phyloP scores from a whole-genome alignment of 2,888 invertebrate genomes.

The Oithona nana region DNA sequence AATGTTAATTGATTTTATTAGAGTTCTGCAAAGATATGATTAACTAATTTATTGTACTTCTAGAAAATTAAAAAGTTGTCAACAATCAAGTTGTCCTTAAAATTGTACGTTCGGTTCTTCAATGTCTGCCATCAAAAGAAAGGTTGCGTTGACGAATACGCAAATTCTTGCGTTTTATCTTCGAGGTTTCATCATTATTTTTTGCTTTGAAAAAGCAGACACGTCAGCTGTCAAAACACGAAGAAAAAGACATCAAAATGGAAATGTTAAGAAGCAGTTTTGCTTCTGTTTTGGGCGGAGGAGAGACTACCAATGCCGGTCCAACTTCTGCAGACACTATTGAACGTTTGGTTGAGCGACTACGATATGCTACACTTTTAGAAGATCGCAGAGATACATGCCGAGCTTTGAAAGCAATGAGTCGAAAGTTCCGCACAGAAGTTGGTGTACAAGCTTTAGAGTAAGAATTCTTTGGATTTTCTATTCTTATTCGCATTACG shows the following conservation, averaged over 20 bases:
- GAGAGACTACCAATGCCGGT: not conserved
- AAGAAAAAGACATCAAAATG: not conserved
- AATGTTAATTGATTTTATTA: too few relatives aligned
- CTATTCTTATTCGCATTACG: not conserved
- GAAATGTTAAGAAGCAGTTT: constrained; percentile 9
- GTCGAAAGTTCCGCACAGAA: constrained; percentile 77
- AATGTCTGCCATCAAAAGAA: too few relatives aligned
- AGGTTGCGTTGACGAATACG: too few relatives aligned
- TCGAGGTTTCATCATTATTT: too few relatives aligned
- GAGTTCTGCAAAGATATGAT: too few relatives aligned
- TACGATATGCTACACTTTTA: constrained; percentile 72
- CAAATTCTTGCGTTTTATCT: too few relatives aligned
- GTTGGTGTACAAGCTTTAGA: constrained; percentile 83
- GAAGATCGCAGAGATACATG: constrained; percentile 94
- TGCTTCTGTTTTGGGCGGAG: not conserved
- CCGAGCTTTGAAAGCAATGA: constrained; percentile 72
- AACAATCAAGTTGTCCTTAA: too few relatives aligned
- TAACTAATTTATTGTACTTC: too few relatives aligned
- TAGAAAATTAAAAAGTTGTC: too few relatives aligned
- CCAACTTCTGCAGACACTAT: constrained; percentile 27
- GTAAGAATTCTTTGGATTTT: too few relatives aligned
- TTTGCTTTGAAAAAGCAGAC: not conserved
- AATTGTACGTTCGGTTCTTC: too few relatives aligned
- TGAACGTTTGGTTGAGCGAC: constrained; percentile 76
- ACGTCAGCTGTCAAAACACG: not conserved